phyloP scores from a whole-genome alignment of 2,888 invertebrate species.

The Thymelicus acteon region DNA sequence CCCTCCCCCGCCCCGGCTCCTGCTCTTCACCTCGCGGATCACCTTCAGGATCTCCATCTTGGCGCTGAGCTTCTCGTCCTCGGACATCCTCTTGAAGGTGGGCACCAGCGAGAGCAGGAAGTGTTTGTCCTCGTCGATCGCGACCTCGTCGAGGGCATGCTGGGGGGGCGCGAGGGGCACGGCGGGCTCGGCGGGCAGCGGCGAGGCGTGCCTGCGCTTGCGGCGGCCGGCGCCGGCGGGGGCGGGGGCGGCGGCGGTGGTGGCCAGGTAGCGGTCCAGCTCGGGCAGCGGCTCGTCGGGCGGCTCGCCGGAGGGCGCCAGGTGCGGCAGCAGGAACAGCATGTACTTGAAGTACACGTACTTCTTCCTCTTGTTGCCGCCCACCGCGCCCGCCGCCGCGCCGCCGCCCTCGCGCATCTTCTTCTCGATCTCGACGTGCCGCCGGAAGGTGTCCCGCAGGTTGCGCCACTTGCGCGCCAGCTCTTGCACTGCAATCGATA shows the following conservation, averaged over 20 bases:
- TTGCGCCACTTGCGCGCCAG: conserved; percentile 59
- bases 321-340: conserved; percentile 55
- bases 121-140: conserved; percentile 56
- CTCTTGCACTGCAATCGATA: conserved; percentile 49
- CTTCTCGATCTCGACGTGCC: conserved; percentile 51
- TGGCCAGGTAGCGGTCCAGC: conserved; percentile 40
- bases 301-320: conserved; percentile 39
- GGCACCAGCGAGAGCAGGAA: conserved; percentile 59
- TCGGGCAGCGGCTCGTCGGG: conserved; percentile 37
- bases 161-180: too few species aligned
- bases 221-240: neutral
- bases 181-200: neutral
- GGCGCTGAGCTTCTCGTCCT: conserved; percentile 56
- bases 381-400: neutral
- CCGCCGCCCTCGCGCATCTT: conserved; percentile 45
- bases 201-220: conserved; percentile 13
- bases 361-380: conserved; percentile 48
- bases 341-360: conserved; percentile 61
- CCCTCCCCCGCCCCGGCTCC: neutral
- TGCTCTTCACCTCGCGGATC: conserved; percentile 47
- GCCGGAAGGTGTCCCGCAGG: conserved; percentile 57
- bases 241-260: neutral
- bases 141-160: conserved; percentile 12
- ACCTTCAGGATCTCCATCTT: conserved; percentile 59
- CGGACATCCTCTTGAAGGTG: conserved; percentile 55